Evolutionary conservation across 2,113 vertebrate species (phyloP), one percentile per base, ranked within the genome.

Genomic region (Cynoglossus semilaevis): DNA sequence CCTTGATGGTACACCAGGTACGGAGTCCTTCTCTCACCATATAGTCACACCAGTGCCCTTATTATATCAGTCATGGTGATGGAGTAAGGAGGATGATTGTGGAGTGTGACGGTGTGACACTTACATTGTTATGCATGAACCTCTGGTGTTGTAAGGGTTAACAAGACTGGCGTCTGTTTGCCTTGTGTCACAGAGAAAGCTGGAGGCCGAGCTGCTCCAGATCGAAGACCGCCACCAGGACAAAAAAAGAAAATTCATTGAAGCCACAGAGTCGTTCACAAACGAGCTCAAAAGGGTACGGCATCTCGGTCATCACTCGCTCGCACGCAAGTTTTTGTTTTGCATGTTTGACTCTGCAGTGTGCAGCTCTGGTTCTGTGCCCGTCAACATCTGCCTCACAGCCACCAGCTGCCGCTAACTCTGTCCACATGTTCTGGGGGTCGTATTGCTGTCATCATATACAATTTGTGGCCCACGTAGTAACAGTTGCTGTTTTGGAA

Each of bases 1-100:
- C 96, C 2, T 73, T 99, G 35, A 99, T 99, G 97, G 96, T 99
- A 45, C 97, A 99, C 68, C 97, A 99, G 96, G 97, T 99, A 66
- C 4, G 68, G n/a, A 40, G 2, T 2, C 8, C 36, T 38, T 9
- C 42, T 10, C 1, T 17, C 1, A 15, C 19, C 14, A 18, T 9
- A 12, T 4, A 16, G 13, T 10, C n/a, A n/a, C n/a, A n/a, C n/a
- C n/a, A n/a, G n/a, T n/a, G n/a, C n/a, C n/a, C n/a, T 6, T 6
- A 29, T 29, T 29, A 29, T 29, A 6, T 29, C 6, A 4, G 22
- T 29, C 22, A 2, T 29, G 22, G 22, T 29, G 22, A 29, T n/a
- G n/a, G n/a, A n/a, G n/a, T n/a, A n/a, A n/a, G n/a, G n/a, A n/a
- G n/a, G n/a, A n/a, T n/a, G n/a, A n/a, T n/a, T n/a, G n/a, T n/a